phyloP scores from a whole-genome alignment of 2,797 vertebrate genomes.

The Sebastes miniatus region DNA sequence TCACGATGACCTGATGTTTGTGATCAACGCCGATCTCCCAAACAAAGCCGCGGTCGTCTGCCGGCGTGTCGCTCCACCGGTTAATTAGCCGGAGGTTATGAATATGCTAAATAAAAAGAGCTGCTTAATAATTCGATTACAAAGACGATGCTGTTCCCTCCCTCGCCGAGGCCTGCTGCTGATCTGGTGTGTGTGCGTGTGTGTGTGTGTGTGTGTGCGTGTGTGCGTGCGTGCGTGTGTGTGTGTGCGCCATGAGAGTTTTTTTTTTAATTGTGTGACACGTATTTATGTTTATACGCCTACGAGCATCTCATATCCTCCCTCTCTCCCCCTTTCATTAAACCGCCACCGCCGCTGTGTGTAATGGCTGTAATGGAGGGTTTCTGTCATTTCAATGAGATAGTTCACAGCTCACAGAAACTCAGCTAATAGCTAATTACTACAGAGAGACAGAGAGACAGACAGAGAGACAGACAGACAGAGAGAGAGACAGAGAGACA shows the following conservation, averaged over 20 bases:
- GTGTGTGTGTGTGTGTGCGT: too few species aligned
- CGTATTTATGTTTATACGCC: slow-evolving; percentile 52
- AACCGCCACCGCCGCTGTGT: slow-evolving; percentile 26
- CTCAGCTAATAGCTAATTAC: slow-evolving; percentile 72
- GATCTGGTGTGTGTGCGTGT: slow-evolving; percentile 1
- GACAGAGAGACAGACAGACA: too few species aligned
- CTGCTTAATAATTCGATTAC: slow-evolving; percentile 63
- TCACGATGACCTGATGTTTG: slow-evolving; percentile 48
- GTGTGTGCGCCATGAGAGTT: too few species aligned
- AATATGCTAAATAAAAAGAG: slow-evolving; percentile 50
- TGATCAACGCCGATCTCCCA: slow-evolving; percentile 21
- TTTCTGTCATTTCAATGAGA: slow-evolving; percentile 67
- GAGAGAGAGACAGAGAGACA: too few species aligned
- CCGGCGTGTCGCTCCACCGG: slow-evolving; percentile 11
- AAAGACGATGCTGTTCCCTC: slow-evolving; percentile 44
- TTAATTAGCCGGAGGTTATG: slow-evolving; percentile 58
- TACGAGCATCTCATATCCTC: slow-evolving; percentile 33
- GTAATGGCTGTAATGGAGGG: slow-evolving; percentile 59
- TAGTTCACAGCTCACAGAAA: slow-evolving; percentile 65
- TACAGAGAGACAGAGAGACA: slow-evolving; percentile 9
- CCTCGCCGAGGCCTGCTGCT: neutral
- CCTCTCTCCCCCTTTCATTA: slow-evolving; percentile 51
- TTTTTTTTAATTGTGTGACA: slow-evolving; percentile 40
- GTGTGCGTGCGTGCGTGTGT: too few species aligned
- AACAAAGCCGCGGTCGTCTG: slow-evolving; percentile 53